These are phyloP conservation scores for Automeris io DNA, from an alignment of 2,888 invertebrate genomes.

Conservation along the genomic window DNA sequence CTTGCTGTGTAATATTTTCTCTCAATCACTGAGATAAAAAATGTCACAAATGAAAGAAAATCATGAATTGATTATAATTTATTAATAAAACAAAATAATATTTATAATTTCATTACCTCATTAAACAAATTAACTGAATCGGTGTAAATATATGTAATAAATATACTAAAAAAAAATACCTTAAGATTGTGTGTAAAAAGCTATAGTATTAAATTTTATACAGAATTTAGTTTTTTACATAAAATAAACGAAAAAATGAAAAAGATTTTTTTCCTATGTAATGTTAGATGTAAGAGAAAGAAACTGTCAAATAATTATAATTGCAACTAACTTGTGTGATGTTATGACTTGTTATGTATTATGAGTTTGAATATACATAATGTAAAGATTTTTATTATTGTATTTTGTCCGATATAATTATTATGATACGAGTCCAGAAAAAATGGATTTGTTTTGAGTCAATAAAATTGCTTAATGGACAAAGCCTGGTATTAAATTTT, in stretches of 20 bases:
- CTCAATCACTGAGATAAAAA: not conserved
- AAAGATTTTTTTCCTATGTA: constrained; percentile 6
- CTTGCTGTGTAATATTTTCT: not conserved
- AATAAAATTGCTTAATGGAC: constrained; percentile 44
- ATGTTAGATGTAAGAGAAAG: constrained; percentile 13
- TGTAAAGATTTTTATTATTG: constrained; percentile 15
- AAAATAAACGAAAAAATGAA: constrained; percentile 13
- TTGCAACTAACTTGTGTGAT: constrained; percentile 42
- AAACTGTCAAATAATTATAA: too few species aligned
- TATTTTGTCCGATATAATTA: constrained; percentile 22
- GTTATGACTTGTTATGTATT: constrained; percentile 27
- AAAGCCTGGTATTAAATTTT: constrained; percentile 51
- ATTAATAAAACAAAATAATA: not conserved
- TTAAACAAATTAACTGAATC: constrained; percentile 11
- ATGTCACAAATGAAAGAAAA: not conserved
- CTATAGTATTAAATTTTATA: constrained; percentile 52
- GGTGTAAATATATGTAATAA: constrained; percentile 22
- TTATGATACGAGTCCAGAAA: constrained; percentile 17
- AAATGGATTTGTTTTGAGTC: constrained; percentile 25
- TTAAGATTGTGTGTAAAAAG: constrained; percentile 37
- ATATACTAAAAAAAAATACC: constrained; percentile 16
- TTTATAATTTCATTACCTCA: constrained; percentile 6
- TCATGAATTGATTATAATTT: not conserved
- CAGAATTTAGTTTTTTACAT: constrained; percentile 23
- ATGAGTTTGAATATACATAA: constrained; percentile 21